Evolutionary conservation across 2,888 invertebrate genomes (phyloP).

Genomic region (Sipha maydis): DNA sequence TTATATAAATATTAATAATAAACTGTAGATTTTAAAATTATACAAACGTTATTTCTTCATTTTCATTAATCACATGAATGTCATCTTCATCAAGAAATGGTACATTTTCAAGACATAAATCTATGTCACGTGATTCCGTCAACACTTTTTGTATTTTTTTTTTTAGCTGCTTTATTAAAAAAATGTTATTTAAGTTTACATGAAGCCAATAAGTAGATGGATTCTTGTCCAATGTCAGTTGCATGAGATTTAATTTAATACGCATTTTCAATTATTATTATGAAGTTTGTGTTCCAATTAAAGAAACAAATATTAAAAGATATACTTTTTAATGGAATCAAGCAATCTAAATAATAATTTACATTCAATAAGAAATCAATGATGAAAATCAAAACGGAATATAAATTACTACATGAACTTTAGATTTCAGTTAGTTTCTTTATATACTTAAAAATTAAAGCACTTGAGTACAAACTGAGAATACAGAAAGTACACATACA

Average conservation of each 20-base stretch:
- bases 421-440: too few relatives aligned
- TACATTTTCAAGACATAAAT: constrained; percentile 38
- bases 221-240: not conserved
- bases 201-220: constrained; percentile 38
- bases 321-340: too few relatives aligned
- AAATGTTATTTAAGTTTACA: constrained; percentile 7
- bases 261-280: constrained; percentile 33
- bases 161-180: constrained; percentile 41
- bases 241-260: constrained; percentile 44
- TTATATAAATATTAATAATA: too few relatives aligned
- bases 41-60: constrained; percentile 55
- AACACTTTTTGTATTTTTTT: constrained; percentile 38
- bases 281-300: not conserved
- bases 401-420: too few relatives aligned
- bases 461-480: too few relatives aligned
- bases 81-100: constrained; percentile 55
- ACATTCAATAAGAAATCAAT: too few relatives aligned
- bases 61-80: constrained; percentile 45
- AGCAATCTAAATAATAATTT: too few relatives aligned
- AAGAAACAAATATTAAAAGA: not conserved
- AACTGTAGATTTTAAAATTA: not conserved
- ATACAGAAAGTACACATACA: too few relatives aligned
- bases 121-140: constrained; percentile 40
- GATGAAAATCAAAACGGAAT: too few relatives aligned
- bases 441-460: too few relatives aligned